Percentiles rank a stretch among this genome's conserved stretches.
Evolutionary conservation across 2,797 vertebrate species (phyloP).

Genomic region (Macrochelys suwanniensis): DNA sequence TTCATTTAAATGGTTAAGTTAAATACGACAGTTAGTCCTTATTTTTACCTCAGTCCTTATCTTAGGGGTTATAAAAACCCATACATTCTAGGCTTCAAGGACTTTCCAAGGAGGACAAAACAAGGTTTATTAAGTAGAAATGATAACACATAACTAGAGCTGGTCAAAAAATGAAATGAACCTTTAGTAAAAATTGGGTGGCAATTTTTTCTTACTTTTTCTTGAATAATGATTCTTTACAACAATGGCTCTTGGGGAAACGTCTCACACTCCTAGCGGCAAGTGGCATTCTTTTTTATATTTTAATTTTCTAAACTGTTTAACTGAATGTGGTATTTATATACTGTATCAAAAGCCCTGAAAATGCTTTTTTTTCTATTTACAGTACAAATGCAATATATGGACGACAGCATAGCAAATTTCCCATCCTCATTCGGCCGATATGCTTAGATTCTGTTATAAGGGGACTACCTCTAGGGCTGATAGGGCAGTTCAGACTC

Average conservation of each 20-base stretch:
- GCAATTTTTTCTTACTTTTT: not conserved
- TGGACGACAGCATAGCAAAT: not conserved
- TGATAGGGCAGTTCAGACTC: not conserved
- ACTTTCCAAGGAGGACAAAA: not conserved
- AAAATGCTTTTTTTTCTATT: not conserved
- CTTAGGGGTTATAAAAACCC: not conserved
- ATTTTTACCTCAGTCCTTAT: not conserved
- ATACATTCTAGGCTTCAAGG: not conserved
- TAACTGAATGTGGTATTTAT: not conserved
- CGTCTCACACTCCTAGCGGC: not conserved
- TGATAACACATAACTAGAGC: not conserved
- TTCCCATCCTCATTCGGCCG: not conserved
- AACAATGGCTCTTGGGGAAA: not conserved
- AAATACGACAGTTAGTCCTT: not conserved
- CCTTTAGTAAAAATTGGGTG: not conserved
- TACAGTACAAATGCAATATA: not conserved
- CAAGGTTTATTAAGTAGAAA: not conserved
- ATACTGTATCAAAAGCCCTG: not conserved
- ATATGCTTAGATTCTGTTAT: not conserved
- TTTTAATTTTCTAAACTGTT: not conserved
- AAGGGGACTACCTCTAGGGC: not conserved
- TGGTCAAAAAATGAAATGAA: not conserved
- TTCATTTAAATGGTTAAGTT: not conserved
- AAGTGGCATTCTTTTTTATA: not conserved
- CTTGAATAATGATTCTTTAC: not conserved